A percentile compares a stretch with the other conserved stretches of the same genome.
Evolutionary conservation across 2,113 vertebrate species (phyloP).

Genomic region (Indicator maculatus): DNA sequence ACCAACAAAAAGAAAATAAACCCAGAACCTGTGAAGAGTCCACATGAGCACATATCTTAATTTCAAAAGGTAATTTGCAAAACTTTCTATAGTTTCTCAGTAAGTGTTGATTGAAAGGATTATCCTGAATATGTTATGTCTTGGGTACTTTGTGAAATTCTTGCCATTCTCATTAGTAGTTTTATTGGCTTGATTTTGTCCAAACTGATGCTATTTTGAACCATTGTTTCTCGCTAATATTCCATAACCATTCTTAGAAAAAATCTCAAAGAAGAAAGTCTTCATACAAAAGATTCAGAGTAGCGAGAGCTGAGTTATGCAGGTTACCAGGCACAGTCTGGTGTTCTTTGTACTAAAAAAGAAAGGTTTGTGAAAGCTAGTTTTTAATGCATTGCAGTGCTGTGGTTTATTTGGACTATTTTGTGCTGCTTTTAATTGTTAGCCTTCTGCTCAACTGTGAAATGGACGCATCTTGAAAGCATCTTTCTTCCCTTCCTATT

Average conservation of each 20-base stretch:
- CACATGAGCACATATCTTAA: background rate
- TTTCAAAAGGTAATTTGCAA: constrained; percentile 37
- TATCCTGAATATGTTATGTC: background rate
- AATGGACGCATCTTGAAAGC: background rate
- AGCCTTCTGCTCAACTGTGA: background rate
- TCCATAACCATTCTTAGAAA: constrained; percentile 16
- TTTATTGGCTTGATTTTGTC: background rate
- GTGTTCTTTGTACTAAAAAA: background rate
- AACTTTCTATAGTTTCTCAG: background rate
- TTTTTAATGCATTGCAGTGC: constrained; percentile 10
- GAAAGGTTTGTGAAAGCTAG: background rate
- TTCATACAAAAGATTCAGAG: background rate
- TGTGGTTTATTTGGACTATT: background rate
- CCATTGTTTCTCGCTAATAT: constrained; percentile 9
- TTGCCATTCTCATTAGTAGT: background rate
- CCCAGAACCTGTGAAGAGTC: background rate
- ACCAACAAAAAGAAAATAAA: background rate
- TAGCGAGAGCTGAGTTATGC: constrained; percentile 2
- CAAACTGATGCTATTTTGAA: background rate
- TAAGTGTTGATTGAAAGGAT: background rate
- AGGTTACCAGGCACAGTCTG: constrained; percentile 14
- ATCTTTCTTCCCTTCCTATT: background rate
- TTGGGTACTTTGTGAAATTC: background rate
- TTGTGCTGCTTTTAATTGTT: background rate
- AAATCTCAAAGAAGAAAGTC: constrained; percentile 1